Evolutionary conservation across 2,113 vertebrate species (phyloP).

Genomic region (Myotis lucifugus): DNA sequence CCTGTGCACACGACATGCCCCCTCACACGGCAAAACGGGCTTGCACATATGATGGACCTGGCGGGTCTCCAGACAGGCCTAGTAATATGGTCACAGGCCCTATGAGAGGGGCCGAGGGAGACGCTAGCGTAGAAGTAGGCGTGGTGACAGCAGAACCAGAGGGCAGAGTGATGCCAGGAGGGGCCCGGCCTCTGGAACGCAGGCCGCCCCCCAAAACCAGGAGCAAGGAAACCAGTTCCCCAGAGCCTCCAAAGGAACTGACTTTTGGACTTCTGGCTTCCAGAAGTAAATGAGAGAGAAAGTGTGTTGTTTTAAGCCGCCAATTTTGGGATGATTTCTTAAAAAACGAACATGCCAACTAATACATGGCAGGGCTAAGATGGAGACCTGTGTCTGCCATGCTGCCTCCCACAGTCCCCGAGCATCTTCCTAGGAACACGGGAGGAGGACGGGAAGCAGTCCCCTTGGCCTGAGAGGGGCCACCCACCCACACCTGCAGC

Average conservation of each 20-base stretch:
- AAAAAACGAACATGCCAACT: not conserved
- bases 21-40: not conserved
- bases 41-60: not conserved
- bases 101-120: not conserved
- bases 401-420: not conserved
- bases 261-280: not conserved
- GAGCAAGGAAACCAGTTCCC: not conserved
- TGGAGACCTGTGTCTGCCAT: not conserved
- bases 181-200: not conserved
- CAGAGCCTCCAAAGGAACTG: not conserved
- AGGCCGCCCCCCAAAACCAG: not conserved
- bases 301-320: not conserved
- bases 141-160: not conserved
- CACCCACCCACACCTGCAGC: not conserved
- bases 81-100: not conserved
- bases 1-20: not conserved
- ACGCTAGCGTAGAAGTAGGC: not conserved
- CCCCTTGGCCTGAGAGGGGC: not conserved
- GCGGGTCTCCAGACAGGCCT: not conserved
- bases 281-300: not conserved
- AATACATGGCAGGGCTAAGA: not conserved
- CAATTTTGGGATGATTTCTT: not conserved
- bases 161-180: not conserved
- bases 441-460: not conserved
- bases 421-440: not conserved